Percentiles rank a stretch among this genome's conserved stretches.
Conservation (phyloP, 1,140 invertebrate species). For the Macrobrachium nipponense region DNA sequence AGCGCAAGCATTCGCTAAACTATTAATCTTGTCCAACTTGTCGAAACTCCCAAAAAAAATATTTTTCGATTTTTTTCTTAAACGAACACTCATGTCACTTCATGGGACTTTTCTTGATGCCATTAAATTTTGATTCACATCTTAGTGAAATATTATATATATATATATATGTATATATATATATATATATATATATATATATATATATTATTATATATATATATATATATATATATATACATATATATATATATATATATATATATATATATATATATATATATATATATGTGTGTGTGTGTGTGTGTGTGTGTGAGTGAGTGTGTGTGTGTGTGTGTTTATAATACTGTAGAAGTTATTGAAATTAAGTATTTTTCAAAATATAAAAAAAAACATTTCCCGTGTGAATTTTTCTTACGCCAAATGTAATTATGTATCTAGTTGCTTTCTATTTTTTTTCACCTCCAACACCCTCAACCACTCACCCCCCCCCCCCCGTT, state of each 20-base stretch:
- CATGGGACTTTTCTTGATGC: neutral
- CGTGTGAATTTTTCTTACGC: neutral
- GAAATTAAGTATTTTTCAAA: no score
- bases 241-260: slow-evolving; percentile 4
- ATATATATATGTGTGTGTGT: neutral
- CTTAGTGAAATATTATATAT: neutral
- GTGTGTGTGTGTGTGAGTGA: neutral
- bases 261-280: neutral
- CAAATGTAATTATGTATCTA: neutral
- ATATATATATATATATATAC: slow-evolving; percentile 24
- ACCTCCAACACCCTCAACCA: no score
- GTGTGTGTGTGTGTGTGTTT: slow-evolving; percentile 5
- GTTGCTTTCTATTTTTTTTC: neutral
- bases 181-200: neutral
- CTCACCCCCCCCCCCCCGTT: no score
- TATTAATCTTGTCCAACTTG: no score
- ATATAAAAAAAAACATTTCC: no score
- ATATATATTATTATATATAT: neutral
- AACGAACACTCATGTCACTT: no score
- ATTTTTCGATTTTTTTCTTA: no score
- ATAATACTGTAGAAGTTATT: no score
- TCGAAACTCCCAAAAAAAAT: no score
- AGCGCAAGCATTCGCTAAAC: no score
- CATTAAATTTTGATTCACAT: neutral
- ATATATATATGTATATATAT: neutral